Evolutionary conservation across 2,113 vertebrate species (phyloP), one percentile per base, ranked within the genome.

Genomic region (Pelusios castaneus): DNA sequence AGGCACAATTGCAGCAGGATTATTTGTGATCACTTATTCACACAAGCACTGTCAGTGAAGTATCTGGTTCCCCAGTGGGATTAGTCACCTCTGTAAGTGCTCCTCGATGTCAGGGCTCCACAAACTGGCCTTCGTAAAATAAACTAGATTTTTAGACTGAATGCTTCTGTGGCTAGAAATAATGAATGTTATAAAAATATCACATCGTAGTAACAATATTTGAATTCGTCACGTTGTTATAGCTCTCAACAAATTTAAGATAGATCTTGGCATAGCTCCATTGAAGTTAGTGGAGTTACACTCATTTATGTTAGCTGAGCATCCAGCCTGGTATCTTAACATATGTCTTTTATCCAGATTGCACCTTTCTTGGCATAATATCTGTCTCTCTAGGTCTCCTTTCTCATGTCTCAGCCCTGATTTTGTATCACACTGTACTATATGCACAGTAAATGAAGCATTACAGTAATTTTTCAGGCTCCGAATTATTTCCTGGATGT

Each of bases 381-480:
- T 45, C 78, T 54, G 45, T 45, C 56, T 88, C 67, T 76, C 80
- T 24, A 22, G 22, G 41, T 58, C 49, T 93, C 88, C 83, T 81
- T 84, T 85, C 55, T 82, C 52, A 75, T n/a, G 51, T 63, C 81
- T 31, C 70, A n/a, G n/a, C 47, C 75, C 55, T 90, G 82, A 41
- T 84, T 89, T 92, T 1, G 12, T 73, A 70, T 87, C 31, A 24
- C 84, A 12, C 24, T 0, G 4, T 54, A 1, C 77, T 6, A 52
- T 63, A 9, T 47, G 4, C 2, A 1, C 0, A 2, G 17, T 6
- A 45, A 80, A 81, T 47, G 27, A 70, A 70, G 55, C 51, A 34
- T 75, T 3, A 27, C 12, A 51, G 12, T 1, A 0, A 56, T 43
- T 52, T 2, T 73, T 34, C 43, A 24, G 47, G 27, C n/a, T 16